Conservation (phyloP, 1,140 invertebrate genomes). For the Gonioctena quinquepunctata region DNA sequence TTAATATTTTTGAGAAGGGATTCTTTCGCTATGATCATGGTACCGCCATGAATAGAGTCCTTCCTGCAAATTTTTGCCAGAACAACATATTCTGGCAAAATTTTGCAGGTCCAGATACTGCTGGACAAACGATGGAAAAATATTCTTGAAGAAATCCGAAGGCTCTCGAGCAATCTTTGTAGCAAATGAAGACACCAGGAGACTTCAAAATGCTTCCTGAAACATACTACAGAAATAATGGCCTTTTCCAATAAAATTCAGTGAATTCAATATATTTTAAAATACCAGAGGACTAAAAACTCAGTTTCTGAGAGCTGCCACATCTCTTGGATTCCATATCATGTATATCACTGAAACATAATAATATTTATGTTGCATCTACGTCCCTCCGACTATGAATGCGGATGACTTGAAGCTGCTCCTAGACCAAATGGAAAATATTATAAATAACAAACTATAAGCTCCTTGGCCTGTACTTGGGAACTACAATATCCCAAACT, state of each 20-base stretch:
- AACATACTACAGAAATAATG: not conserved
- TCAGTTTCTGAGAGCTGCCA: not conserved
- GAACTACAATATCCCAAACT: not conserved
- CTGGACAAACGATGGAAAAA: not conserved
- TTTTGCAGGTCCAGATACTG: no score
- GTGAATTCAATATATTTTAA: not conserved
- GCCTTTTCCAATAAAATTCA: not conserved
- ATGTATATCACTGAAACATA: not conserved
- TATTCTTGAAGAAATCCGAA: not conserved
- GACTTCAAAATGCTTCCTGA: not conserved
- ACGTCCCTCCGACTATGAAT: not conserved
- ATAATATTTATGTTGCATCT: not conserved
- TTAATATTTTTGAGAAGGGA: no score
- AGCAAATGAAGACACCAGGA: not conserved
- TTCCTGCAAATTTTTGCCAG: no score
- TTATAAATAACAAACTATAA: no score
- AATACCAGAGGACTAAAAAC: not conserved
- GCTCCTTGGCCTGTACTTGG: no score
- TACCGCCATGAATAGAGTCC: no score
- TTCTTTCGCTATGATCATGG: no score
- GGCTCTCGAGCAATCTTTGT: not conserved
- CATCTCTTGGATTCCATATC: not conserved
- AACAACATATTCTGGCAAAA: no score
- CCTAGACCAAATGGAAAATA: no score
- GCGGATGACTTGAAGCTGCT: no score